These are phyloP conservation scores for Dendrolimus punctatus DNA, from an alignment of 1,140 invertebrate genomes.

Conservation along the genomic window DNA sequence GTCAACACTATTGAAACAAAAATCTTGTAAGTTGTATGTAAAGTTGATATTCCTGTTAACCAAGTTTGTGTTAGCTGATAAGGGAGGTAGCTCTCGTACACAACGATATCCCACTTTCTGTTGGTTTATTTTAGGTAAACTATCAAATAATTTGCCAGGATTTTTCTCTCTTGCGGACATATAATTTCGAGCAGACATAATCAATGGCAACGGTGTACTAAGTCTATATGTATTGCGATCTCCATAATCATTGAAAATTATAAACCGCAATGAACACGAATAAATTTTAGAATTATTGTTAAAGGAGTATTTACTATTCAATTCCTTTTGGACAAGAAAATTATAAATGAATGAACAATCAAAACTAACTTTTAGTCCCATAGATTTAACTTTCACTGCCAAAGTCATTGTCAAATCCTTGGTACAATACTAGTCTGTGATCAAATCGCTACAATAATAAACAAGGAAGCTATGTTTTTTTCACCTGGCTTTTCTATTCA, in stretches of 20 bases:
- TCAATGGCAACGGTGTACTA: slow-evolving; percentile 12
- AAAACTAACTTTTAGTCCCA: too few relatives aligned
- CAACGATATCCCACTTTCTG: slow-evolving; percentile 41
- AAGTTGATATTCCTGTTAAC: slow-evolving; percentile 51
- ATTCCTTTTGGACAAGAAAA: too few relatives aligned
- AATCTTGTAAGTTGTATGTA: slow-evolving; percentile 34
- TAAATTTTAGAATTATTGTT: too few relatives aligned
- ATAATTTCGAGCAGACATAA: slow-evolving; percentile 63
- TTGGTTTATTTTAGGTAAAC: slow-evolving; percentile 50
- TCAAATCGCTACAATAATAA: too few relatives aligned
- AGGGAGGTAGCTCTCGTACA: slow-evolving; percentile 36
- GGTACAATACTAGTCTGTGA: too few relatives aligned
- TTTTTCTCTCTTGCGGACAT: slow-evolving; percentile 53
- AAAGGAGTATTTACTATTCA: too few relatives aligned
- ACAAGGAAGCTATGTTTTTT: too few relatives aligned
- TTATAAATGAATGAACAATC: too few relatives aligned
- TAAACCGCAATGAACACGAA: too few relatives aligned
- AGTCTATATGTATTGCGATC: neutral
- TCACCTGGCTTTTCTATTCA: too few relatives aligned
- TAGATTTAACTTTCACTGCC: too few relatives aligned
- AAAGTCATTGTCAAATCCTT: too few relatives aligned
- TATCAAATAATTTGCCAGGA: slow-evolving; percentile 48
- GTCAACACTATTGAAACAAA: slow-evolving; percentile 32
- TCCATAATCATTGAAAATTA: neutral
- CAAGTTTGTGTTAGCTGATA: slow-evolving; percentile 41